Evolutionary conservation across 2,797 vertebrate species (phyloP), one percentile per base, ranked within the genome.

Genomic region (Sciaenops ocellatus): DNA sequence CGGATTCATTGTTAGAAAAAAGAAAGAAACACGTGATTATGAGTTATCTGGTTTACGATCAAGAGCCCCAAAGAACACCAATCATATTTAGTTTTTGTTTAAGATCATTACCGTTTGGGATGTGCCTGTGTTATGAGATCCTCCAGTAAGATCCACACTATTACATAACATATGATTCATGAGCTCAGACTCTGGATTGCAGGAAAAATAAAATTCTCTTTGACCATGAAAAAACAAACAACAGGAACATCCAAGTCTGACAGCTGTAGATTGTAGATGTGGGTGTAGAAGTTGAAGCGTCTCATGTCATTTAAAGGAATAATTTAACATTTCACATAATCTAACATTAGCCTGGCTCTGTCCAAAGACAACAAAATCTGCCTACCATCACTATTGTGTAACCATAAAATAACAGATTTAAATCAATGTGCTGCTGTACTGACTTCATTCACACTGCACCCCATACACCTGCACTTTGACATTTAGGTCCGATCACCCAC

Each of bases 121-220:
- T 64, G 54, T 65, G 69, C 4, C 51, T 41, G 13, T 64, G 24
- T 15, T 67, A 30, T 60, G 66, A 78, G 26, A 51, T 42, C 34
- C 18, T 68, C 20, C 67, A 73, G 28, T 13, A 46, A 22, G 69
- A 69, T 8, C 16, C 28, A 6, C 16, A 17, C 34, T 2, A 3
- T 34, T 46, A 57, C 3, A 46, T 56, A 62, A 73, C 28, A 69
- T 18, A 6, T 69, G n/a, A 69, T 50, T 73, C 30, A 42, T 46
- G 24, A 69, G 50, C 62, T 74, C 50, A 55, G 54, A 28, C 22
- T 20, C 51, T 48, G 44, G 11, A 17, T 47, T 74, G 55, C 67
- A 48, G 62, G 9, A 51, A 24, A 64, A 59, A 54, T 20, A 34
- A 46, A 22, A 42, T 46, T 44, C 11, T 60, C 12, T 65, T 20